These are phyloP conservation scores for Zootoca vivipara DNA, from an alignment of 2,113 vertebrate genomes.

Conservation along the genomic window DNA sequence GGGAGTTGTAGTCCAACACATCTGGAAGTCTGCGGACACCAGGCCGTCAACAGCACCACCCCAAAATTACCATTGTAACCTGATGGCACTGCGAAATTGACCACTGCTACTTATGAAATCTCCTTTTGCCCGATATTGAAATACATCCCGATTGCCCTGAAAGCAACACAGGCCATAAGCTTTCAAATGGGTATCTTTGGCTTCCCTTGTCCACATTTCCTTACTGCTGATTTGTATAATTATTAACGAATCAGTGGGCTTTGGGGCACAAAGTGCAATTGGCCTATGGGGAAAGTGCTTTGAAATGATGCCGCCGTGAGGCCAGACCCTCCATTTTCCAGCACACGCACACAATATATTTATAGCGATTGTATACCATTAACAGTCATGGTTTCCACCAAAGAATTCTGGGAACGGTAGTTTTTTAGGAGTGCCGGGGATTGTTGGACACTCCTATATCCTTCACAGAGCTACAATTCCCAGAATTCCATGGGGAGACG, in stretches of 20 bases:
- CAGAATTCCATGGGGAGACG: no score
- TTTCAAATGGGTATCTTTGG: slow-evolving; percentile 17
- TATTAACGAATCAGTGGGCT: slow-evolving; percentile 31
- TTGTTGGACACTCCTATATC: no score
- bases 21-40: no score
- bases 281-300: not conserved
- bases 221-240: slow-evolving; percentile 21
- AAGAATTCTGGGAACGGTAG: no score
- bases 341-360: not conserved
- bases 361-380: no score
- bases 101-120: not conserved
- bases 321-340: not conserved
- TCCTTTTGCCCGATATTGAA: not conserved
- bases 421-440: no score
- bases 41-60: no score
- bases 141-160: not conserved
- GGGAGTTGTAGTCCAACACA: no score
- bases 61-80: not conserved
- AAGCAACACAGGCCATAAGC: not conserved
- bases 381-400: no score
- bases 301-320: not conserved
- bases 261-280: slow-evolving; percentile 20
- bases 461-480: no score
- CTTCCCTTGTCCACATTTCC: slow-evolving; percentile 8
- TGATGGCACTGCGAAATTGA: not conserved